Conservation (phyloP, 2,113 vertebrate genomes). For the Notechis scutatus region DNA sequence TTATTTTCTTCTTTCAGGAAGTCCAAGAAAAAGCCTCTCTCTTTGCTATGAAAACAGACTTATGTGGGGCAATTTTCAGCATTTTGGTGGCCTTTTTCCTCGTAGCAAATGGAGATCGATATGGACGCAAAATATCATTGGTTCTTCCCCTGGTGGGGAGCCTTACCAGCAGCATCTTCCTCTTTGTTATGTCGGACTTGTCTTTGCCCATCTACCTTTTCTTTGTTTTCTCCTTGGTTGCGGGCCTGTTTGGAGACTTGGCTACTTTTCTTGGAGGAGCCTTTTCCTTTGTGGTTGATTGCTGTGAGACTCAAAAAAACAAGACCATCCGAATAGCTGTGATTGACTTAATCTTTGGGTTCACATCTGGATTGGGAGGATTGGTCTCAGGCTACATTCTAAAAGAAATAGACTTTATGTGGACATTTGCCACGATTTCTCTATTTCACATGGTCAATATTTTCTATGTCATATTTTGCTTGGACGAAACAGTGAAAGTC, state of each 20-base stretch:
- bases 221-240: constrained; percentile 72
- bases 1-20: constrained; percentile 72
- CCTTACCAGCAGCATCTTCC: constrained; percentile 67
- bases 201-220: constrained; percentile 79
- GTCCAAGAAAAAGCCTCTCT: constrained; percentile 85
- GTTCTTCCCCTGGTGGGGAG: constrained; percentile 78
- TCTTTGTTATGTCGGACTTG: constrained; percentile 77
- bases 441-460: constrained; percentile 72
- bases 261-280: constrained; percentile 86
- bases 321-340: constrained; percentile 88
- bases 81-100: constrained; percentile 84
- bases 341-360: constrained; percentile 85
- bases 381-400: constrained; percentile 88
- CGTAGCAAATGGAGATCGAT: constrained; percentile 84
- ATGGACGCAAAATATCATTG: constrained; percentile 85
- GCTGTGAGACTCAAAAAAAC: constrained; percentile 74
- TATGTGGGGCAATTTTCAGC: constrained; percentile 80
- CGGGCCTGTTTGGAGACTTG: constrained; percentile 81
- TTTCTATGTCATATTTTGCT: constrained; percentile 80
- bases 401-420: constrained; percentile 78
- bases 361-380: constrained; percentile 80
- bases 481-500: constrained; percentile 74
- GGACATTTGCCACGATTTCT: constrained; percentile 78
- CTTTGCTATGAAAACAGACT: constrained; percentile 80
- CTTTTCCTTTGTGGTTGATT: constrained; percentile 87